Percentiles rank a stretch among this genome's conserved stretches.
These are phyloP conservation scores for Pachymerium ferrugineum DNA, from an alignment of 2,888 invertebrate species.

Conservation along the genomic window DNA sequence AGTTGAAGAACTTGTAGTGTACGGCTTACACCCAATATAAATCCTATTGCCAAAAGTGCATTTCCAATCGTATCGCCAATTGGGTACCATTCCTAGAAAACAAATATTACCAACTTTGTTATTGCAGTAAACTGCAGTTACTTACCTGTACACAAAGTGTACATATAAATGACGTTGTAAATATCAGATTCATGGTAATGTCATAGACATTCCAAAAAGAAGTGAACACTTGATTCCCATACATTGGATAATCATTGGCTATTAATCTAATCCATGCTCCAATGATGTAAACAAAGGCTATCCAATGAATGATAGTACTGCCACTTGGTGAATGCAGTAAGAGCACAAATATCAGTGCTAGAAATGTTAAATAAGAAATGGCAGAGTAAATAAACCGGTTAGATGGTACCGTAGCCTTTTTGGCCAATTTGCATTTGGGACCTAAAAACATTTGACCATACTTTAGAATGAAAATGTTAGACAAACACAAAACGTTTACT, in stretches of 20 bases:
- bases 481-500: no score
- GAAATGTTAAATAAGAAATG: not conserved
- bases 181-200: not conserved
- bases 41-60: constrained; percentile 60
- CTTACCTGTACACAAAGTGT: not conserved
- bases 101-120: not conserved
- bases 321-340: not conserved
- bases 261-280: not conserved
- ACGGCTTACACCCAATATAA: constrained; percentile 61
- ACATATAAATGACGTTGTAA: not conserved
- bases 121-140: not conserved
- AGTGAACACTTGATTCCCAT: not conserved
- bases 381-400: not conserved
- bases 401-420: not conserved
- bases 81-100: not conserved
- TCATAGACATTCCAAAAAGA: not conserved
- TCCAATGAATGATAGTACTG: not conserved
- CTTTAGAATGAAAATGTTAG: not conserved
- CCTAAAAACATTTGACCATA: not conserved
- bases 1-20: constrained; percentile 60
- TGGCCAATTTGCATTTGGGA: not conserved
- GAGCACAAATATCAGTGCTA: not conserved
- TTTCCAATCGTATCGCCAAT: constrained; percentile 55
- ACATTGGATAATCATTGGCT: not conserved
- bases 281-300: not conserved